Evolutionary conservation across 2,888 invertebrate species (phyloP), one percentile per base, ranked within the genome.

Genomic region (Rotaria macrura): DNA sequence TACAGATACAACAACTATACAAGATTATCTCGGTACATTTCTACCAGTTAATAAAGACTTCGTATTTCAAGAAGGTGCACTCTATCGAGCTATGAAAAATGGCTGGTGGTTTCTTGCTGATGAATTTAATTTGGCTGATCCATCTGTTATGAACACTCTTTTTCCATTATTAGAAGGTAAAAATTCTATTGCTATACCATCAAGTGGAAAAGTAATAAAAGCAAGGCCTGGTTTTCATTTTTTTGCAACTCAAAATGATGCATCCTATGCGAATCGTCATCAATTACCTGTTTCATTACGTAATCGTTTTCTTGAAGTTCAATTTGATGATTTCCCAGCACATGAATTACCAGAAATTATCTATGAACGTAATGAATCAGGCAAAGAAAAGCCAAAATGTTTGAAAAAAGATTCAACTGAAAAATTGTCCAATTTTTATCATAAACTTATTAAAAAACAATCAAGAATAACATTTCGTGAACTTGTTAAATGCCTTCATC

Each of bases 251-350:
- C 74, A 74, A 74, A 74, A 74, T 74, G 74, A 74, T 25, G 38
- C 74, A 4, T 74, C 74, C 0, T 74, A 74, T 43, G 74, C 74
- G 3, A 74, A 74, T 74, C 74, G 74, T 4, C 74, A 74, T 23
- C 74, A 43, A 10, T 25, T 74, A 9, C 74, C 74, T 9, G 74
- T 43, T 12, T 74, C 74, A 25, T 43, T 74, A 7, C 74, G 74
- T 25, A 74, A 74, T 74, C 74, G 74, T 74, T 74, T 74, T 74
- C 74, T 74, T 40, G 74, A 74, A 40, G 23, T 74, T 4, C 74
- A 40, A 40, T 74, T 74, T 40, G 25, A 5, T 25, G 74, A 74
- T 23, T 74, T 74, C 40, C 74, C 74, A 7, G 43, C 2, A 9
- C 12, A 74, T 74, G 74, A 74, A 43, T 20, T 74, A 25, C 2